Evolutionary conservation across 2,888 invertebrate species (phyloP).

Genomic region (Disparrhopalites patrizii): DNA sequence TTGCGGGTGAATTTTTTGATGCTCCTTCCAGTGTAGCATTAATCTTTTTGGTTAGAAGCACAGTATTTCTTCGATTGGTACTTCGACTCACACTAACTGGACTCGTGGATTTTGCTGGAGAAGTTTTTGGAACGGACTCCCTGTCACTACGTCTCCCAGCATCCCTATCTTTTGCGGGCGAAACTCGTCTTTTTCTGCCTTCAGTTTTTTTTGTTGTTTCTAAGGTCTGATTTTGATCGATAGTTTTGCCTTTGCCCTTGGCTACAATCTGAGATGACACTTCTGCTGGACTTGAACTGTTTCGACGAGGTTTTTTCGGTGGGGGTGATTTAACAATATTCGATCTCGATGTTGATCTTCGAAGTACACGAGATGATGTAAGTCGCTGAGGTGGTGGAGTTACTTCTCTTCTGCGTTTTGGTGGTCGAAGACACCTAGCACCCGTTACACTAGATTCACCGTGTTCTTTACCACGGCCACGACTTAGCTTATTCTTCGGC

Average conservation of each 20-base stretch:
- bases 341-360: not conserved
- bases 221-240: not conserved
- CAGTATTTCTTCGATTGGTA: not conserved
- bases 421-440: slow-evolving; percentile 15
- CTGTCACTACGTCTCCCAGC: not conserved
- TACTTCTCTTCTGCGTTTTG: not conserved
- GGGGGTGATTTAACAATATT: not conserved
- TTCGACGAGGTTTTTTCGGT: not conserved
- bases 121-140: not conserved
- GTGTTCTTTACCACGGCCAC: not conserved
- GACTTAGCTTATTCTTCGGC: not conserved
- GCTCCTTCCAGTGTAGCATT: not conserved
- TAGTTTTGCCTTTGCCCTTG: not conserved
- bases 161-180: not conserved
- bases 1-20: not conserved
- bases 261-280: too few species aligned
- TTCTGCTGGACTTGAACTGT: not conserved
- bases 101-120: not conserved
- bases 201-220: not conserved
- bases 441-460: slow-evolving; percentile 17
- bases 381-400: not conserved
- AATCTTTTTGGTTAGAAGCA: not conserved
- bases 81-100: not conserved
- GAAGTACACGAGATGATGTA: slow-evolving; percentile 8
- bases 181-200: too few species aligned